A percentile compares a stretch with the other conserved stretches of the same genome.
Conservation (phyloP, 2,113 vertebrate genomes). For the Podilymbus podiceps region DNA sequence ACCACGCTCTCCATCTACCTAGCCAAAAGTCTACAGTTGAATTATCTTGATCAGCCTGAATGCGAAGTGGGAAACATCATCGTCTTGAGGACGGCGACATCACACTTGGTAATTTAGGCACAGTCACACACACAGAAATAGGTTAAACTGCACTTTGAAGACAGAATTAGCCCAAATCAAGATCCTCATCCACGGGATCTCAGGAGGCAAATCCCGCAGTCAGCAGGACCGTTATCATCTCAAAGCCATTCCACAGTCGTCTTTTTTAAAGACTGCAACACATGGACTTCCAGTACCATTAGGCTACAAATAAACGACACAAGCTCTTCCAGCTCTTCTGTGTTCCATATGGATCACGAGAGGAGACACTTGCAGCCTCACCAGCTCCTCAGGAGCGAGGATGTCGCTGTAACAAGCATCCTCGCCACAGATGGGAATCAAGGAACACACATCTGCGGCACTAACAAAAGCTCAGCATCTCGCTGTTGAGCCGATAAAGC, state of each 20-base stretch:
- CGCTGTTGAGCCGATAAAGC: not conserved
- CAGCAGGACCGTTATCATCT: no score
- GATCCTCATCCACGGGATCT: not conserved
- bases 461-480: not conserved
- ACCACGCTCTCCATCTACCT: fast-evolving
- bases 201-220: not conserved
- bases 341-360: not conserved
- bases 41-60: no score
- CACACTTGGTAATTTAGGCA: not conserved
- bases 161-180: not conserved
- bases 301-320: not conserved
- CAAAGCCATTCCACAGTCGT: fast-evolving
- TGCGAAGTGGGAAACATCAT: no score
- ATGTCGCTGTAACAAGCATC: not conserved
- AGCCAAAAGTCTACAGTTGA: fast-evolving
- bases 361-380: not conserved
- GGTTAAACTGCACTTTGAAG: not conserved
- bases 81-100: not conserved
- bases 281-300: fast-evolving
- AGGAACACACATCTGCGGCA: not conserved
- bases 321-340: not conserved
- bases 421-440: not conserved
- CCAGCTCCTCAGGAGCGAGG: not conserved
- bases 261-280: not conserved
- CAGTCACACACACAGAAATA: not conserved